Percentiles rank a stretch among this genome's conserved stretches.
These are phyloP conservation scores for Poeciliopsis presidionis DNA, from an alignment of 2,797 vertebrate species.

Conservation along the genomic window DNA sequence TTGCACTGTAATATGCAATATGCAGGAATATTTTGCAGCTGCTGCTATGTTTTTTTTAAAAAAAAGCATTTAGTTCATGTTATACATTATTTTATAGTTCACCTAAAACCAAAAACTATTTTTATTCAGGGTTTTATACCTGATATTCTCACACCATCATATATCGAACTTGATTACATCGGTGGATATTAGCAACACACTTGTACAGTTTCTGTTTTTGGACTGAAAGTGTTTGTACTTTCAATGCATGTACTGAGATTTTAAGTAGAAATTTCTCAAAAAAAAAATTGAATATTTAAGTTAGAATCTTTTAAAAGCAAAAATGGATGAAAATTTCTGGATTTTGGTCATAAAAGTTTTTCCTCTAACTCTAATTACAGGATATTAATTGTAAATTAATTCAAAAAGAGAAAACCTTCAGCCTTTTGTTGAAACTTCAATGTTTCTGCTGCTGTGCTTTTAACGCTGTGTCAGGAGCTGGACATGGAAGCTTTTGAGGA, in stretches of 20 bases:
- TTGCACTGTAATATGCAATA: background rate
- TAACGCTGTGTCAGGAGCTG: constrained; percentile 80
- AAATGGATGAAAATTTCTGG: background rate
- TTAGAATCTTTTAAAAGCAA: background rate
- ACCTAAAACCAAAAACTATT: background rate
- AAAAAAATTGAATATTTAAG: background rate
- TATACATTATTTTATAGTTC: background rate
- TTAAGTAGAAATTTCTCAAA: background rate
- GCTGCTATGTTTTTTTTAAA: background rate
- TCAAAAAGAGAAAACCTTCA: background rate
- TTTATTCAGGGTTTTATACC: background rate
- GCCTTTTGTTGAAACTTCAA: background rate
- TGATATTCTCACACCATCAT: background rate
- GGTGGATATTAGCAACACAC: background rate
- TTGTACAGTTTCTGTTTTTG: background rate
- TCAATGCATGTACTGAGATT: background rate
- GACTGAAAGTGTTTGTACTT: background rate
- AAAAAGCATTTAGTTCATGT: background rate
- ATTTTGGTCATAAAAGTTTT: background rate
- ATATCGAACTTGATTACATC: background rate
- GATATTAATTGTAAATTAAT: background rate
- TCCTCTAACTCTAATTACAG: background rate
- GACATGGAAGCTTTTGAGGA: constrained; percentile 94
- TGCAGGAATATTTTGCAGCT: background rate
- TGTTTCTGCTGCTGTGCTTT: background rate